These are phyloP conservation scores for Arge pagana DNA, from an alignment of 2,888 invertebrate genomes.

Conservation along the genomic window DNA sequence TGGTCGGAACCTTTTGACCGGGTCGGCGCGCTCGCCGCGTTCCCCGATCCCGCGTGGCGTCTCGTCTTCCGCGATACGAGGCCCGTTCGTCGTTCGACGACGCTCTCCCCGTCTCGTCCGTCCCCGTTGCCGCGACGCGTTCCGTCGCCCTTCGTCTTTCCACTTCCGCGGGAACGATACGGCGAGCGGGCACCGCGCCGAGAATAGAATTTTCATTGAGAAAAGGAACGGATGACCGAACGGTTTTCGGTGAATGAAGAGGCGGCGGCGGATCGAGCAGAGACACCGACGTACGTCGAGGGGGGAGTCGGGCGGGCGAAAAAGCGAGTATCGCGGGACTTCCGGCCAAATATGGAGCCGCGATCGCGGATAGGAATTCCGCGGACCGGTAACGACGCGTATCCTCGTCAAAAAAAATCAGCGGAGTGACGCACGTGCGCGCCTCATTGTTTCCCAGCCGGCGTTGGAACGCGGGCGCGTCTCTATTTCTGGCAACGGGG, in stretches of 20 bases:
- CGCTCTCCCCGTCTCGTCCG: too few relatives aligned
- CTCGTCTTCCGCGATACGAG: too few relatives aligned
- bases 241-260: background rate
- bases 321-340: too few relatives aligned
- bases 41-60: background rate
- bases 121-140: background rate
- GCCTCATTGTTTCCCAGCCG: conserved; percentile 11
- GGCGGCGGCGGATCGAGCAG: too few relatives aligned
- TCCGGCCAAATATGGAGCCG: conserved; percentile 11
- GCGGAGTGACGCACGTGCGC: too few relatives aligned
- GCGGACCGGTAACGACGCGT: background rate
- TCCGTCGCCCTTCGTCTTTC: background rate
- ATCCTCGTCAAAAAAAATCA: conserved; percentile 2
- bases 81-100: too few relatives aligned
- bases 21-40: background rate
- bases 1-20: background rate
- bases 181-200: too few relatives aligned
- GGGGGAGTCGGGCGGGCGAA: too few relatives aligned
- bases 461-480: conserved; percentile 1
- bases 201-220: background rate
- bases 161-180: background rate
- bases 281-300: too few relatives aligned
- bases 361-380: background rate
- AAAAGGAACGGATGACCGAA: background rate
- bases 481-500: conserved; percentile 5